Base-by-base conservation (phyloP, 2,113 vertebrate genomes). In the Henicopernis longicauda region DNA sequence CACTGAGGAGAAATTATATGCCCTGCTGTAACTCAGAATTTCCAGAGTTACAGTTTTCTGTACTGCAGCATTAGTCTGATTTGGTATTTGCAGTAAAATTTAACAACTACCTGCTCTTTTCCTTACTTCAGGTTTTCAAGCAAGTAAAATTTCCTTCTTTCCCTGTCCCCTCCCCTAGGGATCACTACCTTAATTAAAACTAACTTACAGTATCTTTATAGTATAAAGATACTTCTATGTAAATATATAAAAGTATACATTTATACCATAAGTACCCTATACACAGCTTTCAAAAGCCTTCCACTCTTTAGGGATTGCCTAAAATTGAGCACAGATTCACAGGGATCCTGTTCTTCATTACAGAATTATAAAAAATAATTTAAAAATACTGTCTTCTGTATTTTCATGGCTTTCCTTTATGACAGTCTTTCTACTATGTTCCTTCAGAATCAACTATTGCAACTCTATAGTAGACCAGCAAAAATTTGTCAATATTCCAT, bases 361-460 rank as follows among this genome's bases (percentile, higher is more conserved):
- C 11, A 83, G 71, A 91, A 72, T 42, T 50, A 47, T 38, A 54
- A 70, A 19, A 4, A 50, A 40, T 27, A 10, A 32, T 29, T 92
- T 67, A 0, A 67, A 67, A 72, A 74, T 29, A 12, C 8, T 0
- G 0, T 18, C 17, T 54, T 58, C 25, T 13, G 3, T 40, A 3
- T 74, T 84, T 38, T 45, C 38, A 26, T 21, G 13, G 27, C 5
- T 83, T 72, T 54, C 31, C 16, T 61, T 59, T 36, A 44, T 13
- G 5, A 29, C 38, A 71, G 16, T 29, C 34, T 40, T 77, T 65
- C 21, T 31, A 45, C 1, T 26, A 8, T 16, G 11, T 29, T 49
- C 49, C 55, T 78, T 65, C 65, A 70, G 38, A 21, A 57, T 44
- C 20, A 54, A 21, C 29, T 78, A 5, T 38, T 40, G 15, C 26